Conservation (phyloP, 2,113 vertebrate species). For the Pluvianellus socialis region DNA sequence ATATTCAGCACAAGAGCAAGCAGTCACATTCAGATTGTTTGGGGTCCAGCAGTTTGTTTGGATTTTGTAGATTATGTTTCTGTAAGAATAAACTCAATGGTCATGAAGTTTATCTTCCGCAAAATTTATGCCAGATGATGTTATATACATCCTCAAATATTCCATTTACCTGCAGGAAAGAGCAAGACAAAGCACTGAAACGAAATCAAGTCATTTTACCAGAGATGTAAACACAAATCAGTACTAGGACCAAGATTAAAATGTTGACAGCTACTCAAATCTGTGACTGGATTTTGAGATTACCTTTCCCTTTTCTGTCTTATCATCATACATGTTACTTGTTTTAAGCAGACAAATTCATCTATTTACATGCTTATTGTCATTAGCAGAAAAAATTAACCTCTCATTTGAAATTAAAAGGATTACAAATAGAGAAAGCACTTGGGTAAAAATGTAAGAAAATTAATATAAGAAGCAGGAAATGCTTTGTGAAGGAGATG, state of each 20-base stretch:
- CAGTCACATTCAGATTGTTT: not conserved
- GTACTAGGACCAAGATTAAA: not conserved
- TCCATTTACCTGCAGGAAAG: not conserved
- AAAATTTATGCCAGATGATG: not conserved
- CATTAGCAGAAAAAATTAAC: not conserved
- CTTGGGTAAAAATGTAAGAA: not conserved
- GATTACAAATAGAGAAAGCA: not conserved
- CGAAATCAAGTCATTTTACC: not conserved
- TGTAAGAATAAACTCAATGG: not conserved
- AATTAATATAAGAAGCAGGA: not conserved
- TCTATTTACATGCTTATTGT: not conserved
- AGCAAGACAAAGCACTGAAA: not conserved
- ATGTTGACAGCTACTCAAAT: not conserved
- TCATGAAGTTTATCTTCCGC: not conserved
- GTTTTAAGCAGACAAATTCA: not conserved
- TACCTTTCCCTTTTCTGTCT: not conserved
- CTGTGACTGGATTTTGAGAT: not conserved
- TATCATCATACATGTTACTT: not conserved
- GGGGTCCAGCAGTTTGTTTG: not conserved
- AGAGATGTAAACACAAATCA: not conserved
- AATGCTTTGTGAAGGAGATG: not conserved
- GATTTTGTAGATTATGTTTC: not conserved
- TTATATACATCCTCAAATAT: not conserved
- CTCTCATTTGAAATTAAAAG: not conserved
- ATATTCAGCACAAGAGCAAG: not conserved